phyloP scores from a whole-genome alignment of 2,113 vertebrate species.

The Serilophus lunatus region DNA sequence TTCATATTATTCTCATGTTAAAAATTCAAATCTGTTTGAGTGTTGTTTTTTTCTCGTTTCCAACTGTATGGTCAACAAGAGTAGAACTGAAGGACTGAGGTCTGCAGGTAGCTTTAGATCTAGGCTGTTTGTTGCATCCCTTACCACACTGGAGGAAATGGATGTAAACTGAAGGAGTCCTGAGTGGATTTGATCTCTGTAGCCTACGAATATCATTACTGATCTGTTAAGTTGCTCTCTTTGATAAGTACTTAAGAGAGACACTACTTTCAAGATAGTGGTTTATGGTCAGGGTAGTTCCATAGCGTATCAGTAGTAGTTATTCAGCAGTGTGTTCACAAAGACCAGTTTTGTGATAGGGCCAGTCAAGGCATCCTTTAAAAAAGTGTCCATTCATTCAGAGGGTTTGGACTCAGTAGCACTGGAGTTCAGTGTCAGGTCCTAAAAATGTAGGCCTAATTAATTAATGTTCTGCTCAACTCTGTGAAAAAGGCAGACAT shows the following conservation, averaged over 20 bases:
- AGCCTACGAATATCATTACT: background rate
- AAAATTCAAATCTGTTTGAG: background rate
- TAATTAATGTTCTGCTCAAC: background rate
- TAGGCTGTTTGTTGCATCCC: background rate
- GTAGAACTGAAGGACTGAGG: background rate
- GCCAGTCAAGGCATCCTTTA: background rate
- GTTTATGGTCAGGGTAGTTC: background rate
- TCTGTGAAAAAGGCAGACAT: background rate
- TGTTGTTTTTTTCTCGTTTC: background rate
- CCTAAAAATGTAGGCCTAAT: background rate
- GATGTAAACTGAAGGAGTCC: background rate
- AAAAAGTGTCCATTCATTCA: background rate
- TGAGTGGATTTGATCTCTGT: background rate
- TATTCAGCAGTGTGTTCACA: background rate
- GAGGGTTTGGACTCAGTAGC: background rate
- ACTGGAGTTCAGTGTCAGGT: background rate
- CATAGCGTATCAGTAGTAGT: background rate
- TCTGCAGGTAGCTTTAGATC: background rate
- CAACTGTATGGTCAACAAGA: background rate
- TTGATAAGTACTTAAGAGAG: conserved; percentile 12
- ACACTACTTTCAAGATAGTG: background rate
- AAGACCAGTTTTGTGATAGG: background rate
- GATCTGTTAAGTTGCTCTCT: background rate
- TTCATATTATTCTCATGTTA: background rate
- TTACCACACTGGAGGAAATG: background rate